These are phyloP conservation scores for Pachypsylla venusta DNA, from an alignment of 1,140 invertebrate genomes.

Conservation along the genomic window DNA sequence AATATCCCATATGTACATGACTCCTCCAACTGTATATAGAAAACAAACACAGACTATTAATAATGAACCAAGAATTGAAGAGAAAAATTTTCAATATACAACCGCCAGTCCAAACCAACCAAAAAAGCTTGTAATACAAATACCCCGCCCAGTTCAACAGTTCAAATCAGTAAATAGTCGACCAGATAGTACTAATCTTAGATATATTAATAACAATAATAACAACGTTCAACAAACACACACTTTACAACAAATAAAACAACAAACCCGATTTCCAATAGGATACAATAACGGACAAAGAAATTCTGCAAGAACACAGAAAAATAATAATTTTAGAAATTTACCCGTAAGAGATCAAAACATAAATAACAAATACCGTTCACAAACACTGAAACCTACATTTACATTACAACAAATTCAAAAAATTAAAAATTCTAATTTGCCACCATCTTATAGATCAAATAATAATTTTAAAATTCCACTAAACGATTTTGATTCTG, in stretches of 20 bases:
- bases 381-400: background rate
- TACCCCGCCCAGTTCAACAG: background rate
- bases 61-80: background rate
- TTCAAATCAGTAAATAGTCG: background rate
- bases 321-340: background rate
- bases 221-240: background rate
- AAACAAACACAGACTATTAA: background rate
- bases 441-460: background rate
- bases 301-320: background rate
- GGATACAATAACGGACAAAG: background rate
- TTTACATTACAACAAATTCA: constrained; percentile 7
- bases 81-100: constrained; percentile 6
- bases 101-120: background rate
- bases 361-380: background rate
- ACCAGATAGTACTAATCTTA: background rate
- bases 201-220: background rate
- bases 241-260: constrained; percentile 2
- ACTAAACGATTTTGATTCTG: background rate
- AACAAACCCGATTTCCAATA: background rate
- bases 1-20: background rate
- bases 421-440: constrained; percentile 8
- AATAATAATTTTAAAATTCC: background rate
- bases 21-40: background rate
- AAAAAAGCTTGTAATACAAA: background rate
- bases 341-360: background rate